phyloP scores from a whole-genome alignment of 2,113 vertebrate species.

The Enhydra lutris region DNA sequence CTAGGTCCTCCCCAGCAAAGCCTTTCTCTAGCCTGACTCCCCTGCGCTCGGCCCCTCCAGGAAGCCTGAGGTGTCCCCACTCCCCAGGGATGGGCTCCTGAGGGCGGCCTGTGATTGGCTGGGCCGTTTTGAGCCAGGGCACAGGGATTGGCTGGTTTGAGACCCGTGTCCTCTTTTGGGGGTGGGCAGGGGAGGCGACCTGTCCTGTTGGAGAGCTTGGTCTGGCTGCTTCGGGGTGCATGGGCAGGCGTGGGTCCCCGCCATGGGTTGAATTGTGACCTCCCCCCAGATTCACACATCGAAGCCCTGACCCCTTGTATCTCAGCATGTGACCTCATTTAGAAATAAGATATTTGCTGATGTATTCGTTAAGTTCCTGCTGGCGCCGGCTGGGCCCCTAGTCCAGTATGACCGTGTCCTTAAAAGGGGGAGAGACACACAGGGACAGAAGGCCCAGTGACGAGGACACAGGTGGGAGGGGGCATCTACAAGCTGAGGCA shows the following conservation, averaged over 20 bases:
- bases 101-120: not conserved
- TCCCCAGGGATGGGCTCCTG: not conserved
- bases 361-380: not conserved
- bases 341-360: not conserved
- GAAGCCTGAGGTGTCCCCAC: not conserved
- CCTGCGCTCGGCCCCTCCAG: fast-evolving
- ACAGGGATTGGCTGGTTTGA: not conserved
- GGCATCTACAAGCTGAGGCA: not conserved
- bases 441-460: not conserved
- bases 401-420: not conserved
- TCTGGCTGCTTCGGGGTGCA: not conserved
- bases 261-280: not conserved
- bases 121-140: not conserved
- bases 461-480: fast-evolving
- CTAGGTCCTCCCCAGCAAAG: not conserved
- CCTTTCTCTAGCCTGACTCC: not conserved
- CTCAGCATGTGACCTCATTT: not conserved
- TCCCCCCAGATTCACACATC: too few relatives aligned
- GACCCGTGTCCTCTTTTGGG: not conserved
- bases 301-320: not conserved
- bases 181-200: not conserved
- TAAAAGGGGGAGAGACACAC: not conserved
- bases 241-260: not conserved
- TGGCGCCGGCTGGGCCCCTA: not conserved
- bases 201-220: not conserved